Base-by-base conservation (phyloP, 2,113 vertebrate species). In the Seriola aureovittata region DNA sequence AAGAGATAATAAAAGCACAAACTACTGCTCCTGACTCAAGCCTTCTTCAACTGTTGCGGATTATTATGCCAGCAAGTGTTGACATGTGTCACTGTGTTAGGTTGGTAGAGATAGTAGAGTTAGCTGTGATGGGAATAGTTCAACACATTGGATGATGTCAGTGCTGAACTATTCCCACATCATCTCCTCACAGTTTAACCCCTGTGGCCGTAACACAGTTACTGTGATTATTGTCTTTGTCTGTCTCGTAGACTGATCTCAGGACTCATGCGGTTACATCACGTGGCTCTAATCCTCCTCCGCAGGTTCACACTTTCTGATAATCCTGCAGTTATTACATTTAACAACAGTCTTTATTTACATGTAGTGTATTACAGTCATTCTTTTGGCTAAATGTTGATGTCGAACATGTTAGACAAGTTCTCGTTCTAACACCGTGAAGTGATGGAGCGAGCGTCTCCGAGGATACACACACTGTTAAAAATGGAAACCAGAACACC, bases 401-500 rank as follows among this genome's bases (percentile, higher is more conserved):
- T 71, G 25, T 38, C 40, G 19, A 25, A 4, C 4, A 4, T 9
- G 1, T 48, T 44, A 8, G n/a, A 52, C 8, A 52, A 8, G 7
- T 21, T 57, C 25, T 25, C 25, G 54, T 78, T 29, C 11, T 55
- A 70, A 40, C 23, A 72, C 10, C 50, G 50, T 46, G 2, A 23
- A 48, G 29, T 76, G 55, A 69, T 54, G 25, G 7, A 50, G 57
- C 42, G 48, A 64, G 36, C 8, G 10, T 76, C 67, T 82, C 62
- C 23, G 19, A 72, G 52, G 57, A 50, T 62, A 71, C 77, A 66
- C 58, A 65, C 44, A 8, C 7, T 23, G 71, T 73, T 84, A 80
- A 48, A 86, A 83, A 83, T 71, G 68, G 64, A 89, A 88, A 83
- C 50, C 72, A 84, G 83, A 85, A 21, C 78, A 68, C 14, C 21